A percentile compares a stretch with the other conserved stretches of the same genome.
These are phyloP conservation scores for Physocephala rufipes DNA, from an alignment of 2,888 invertebrate genomes.

Conservation along the genomic window DNA sequence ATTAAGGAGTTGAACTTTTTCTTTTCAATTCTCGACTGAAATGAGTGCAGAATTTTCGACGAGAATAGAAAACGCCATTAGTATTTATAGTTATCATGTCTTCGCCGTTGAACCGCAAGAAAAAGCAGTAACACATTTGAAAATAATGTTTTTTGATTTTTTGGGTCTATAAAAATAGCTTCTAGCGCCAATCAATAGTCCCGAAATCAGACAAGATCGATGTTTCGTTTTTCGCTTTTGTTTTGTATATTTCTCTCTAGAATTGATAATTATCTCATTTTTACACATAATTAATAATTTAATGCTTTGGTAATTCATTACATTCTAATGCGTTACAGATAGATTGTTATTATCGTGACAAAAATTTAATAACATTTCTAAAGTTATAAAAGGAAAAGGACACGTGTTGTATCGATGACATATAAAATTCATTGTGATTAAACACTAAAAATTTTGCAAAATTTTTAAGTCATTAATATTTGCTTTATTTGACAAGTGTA, in stretches of 20 bases:
- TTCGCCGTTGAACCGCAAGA: no score
- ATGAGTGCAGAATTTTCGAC: no score
- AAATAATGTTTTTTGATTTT: no score
- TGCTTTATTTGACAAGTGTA: no score
- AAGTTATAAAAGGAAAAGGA: neutral
- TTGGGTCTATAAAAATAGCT: neutral
- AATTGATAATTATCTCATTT: constrained; percentile 14
- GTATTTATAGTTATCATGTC: no score
- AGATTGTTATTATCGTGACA: neutral
- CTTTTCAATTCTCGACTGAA: no score
- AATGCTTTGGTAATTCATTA: constrained; percentile 4
- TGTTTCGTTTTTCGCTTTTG: no score
- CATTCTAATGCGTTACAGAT: constrained; percentile 6
- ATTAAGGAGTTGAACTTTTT: no score
- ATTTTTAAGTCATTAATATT: no score
- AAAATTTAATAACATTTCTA: neutral
- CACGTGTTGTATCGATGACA: constrained; percentile 17
- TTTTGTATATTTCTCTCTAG: constrained; percentile 12
- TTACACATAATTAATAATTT: neutral
- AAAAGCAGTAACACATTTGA: no score
- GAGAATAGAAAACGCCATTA: no score
- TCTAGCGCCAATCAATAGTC: neutral
- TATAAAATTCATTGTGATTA: neutral
- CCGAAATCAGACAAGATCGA: neutral
- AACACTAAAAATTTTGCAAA: no score